Conservation (phyloP, 2,888 invertebrate species). For the Xylocampa areola region DNA sequence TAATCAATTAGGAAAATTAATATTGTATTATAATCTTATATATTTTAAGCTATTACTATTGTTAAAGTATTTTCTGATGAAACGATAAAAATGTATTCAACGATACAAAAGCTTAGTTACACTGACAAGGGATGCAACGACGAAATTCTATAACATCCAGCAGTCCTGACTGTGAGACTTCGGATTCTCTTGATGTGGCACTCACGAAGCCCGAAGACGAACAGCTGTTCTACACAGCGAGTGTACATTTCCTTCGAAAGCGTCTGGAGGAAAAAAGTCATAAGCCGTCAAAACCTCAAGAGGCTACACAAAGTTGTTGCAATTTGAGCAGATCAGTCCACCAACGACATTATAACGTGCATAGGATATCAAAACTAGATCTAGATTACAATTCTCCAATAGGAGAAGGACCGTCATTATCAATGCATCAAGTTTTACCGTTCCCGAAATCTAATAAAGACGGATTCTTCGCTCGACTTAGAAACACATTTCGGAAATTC, state of each 20-base stretch:
- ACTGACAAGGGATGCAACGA: constrained; percentile 73
- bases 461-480: constrained; percentile 71
- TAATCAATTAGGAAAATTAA: constrained; percentile 43
- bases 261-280: constrained; percentile 75
- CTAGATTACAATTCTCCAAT: constrained; percentile 13
- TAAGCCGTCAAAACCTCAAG: constrained; percentile 40
- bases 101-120: constrained; percentile 41
- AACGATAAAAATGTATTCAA: constrained; percentile 66
- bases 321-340: constrained; percentile 55
- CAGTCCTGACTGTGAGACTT: constrained; percentile 51
- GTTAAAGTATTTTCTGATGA: constrained; percentile 47
- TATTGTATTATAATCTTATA: constrained; percentile 43
- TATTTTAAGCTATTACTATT: constrained; percentile 32
- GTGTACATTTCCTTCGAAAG: constrained; percentile 79
- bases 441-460: constrained; percentile 78
- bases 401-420: constrained; percentile 61
- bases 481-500: constrained; percentile 71
- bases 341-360: constrained; percentile 14
- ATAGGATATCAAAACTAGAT: constrained; percentile 35
- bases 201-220: constrained; percentile 69
- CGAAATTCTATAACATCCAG: constrained; percentile 49
- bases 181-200: constrained; percentile 53
- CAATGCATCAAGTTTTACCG: constrained; percentile 82
- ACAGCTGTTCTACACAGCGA: constrained; percentile 79
- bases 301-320: constrained; percentile 72